Evolutionary conservation across 1,140 invertebrate genomes (phyloP).

Genomic region (Meloidogyne floridensis): DNA sequence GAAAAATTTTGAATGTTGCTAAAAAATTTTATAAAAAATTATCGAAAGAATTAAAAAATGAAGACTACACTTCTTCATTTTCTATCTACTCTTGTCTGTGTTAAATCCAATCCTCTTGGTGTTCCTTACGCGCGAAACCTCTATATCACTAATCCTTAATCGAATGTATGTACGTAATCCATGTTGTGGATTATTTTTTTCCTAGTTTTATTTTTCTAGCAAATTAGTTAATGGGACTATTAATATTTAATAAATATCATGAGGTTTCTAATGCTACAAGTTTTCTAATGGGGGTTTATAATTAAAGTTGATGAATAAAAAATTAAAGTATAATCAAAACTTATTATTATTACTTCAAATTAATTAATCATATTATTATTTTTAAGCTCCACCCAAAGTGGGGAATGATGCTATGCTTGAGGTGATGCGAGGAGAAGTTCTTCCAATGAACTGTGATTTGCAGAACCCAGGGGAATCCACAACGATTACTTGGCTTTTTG

Average conservation of each 20-base stretch:
- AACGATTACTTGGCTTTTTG: slow-evolving; percentile 55
- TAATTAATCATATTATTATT: neutral
- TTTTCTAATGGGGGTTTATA: too few relatives aligned
- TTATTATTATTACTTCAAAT: neutral
- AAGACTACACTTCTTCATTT: neutral
- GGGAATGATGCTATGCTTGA: slow-evolving; percentile 44
- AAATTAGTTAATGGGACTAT: neutral
- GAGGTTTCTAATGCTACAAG: too few relatives aligned
- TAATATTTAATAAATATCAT: neutral
- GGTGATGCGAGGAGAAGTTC: slow-evolving; percentile 45
- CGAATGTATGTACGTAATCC: neutral
- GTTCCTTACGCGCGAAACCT: neutral
- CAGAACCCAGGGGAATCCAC: slow-evolving; percentile 50
- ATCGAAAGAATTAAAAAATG: neutral
- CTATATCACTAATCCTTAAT: neutral
- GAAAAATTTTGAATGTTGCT: neutral
- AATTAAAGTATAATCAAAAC: neutral
- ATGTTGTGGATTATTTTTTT: neutral
- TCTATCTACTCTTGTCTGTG: neutral
- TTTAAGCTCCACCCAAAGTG: slow-evolving; percentile 52
- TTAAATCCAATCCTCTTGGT: neutral
- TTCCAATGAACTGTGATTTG: slow-evolving; percentile 55
- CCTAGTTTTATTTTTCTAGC: too few relatives aligned
- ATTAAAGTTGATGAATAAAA: neutral
- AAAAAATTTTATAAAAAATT: neutral